Evolutionary conservation across 2,797 vertebrate genomes (phyloP).

Genomic region (Chelon auratus): DNA sequence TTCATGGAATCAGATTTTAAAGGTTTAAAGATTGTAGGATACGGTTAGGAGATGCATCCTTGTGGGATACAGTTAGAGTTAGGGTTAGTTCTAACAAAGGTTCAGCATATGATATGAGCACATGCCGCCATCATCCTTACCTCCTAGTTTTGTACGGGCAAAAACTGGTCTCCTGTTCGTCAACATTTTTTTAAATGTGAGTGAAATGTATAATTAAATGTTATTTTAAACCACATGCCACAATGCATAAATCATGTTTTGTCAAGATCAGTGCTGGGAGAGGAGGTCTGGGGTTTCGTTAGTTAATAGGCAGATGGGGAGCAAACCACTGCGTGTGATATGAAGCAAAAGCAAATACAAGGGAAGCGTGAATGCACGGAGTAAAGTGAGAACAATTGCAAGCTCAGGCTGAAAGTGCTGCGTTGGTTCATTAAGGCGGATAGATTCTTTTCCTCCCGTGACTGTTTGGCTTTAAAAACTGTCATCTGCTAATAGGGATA

Average conservation of each 20-base stretch:
- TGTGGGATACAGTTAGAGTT: too few relatives aligned
- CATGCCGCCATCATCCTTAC: conserved; percentile 7
- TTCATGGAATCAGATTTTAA: too few relatives aligned
- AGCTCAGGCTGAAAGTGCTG: conserved; percentile 47
- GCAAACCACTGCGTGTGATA: background rate
- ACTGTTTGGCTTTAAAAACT: conserved; percentile 55
- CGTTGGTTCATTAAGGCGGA: conserved; percentile 64
- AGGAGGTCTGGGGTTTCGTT: conserved; percentile 41
- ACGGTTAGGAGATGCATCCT: too few relatives aligned
- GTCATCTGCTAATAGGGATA: conserved; percentile 67
- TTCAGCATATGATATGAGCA: conserved; percentile 5
- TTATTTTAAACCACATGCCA: conserved; percentile 15
- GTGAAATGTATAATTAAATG: conserved; percentile 31
- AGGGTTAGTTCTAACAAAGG: too few relatives aligned
- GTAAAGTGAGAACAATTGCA: conserved; percentile 61
- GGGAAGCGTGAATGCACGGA: conserved; percentile 7
- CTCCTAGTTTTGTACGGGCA: conserved; percentile 1
- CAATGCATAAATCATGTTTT: conserved; percentile 60
- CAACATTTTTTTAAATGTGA: conserved; percentile 32
- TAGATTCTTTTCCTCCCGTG: conserved; percentile 35
- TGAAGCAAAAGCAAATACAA: conserved; percentile 33
- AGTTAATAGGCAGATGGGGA: conserved; percentile 54
- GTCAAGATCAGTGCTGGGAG: conserved; percentile 23
- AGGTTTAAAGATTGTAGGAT: too few relatives aligned
- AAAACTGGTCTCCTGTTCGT: conserved; percentile 52